These are phyloP conservation scores for Parnassius orleans DNA, from an alignment of 2,888 invertebrate genomes.

Conservation along the genomic window DNA sequence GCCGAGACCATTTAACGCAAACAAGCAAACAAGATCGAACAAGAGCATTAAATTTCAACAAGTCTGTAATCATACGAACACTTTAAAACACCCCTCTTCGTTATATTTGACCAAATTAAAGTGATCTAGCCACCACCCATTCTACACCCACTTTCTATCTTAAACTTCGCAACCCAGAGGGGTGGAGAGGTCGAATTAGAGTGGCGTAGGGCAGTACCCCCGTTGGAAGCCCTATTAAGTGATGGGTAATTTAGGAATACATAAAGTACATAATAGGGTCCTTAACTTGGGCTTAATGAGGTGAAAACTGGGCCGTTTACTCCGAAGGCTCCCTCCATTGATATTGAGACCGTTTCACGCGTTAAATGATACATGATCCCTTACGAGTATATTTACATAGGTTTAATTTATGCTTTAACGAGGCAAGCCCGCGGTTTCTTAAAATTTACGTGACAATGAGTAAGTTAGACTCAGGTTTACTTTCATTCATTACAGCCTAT, in stretches of 20 bases:
- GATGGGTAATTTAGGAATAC: slow-evolving; percentile 80
- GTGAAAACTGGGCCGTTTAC: slow-evolving; percentile 74
- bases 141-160: slow-evolving; percentile 29
- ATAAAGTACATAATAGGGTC: slow-evolving; percentile 80
- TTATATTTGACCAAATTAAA: slow-evolving; percentile 47
- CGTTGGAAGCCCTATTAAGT: slow-evolving; percentile 72
- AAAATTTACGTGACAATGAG: no score
- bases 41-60: slow-evolving; percentile 74
- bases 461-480: neutral
- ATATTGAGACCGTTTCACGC: slow-evolving; percentile 49
- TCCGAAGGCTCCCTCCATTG: slow-evolving; percentile 46
- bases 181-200: slow-evolving; percentile 42
- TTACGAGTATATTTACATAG: slow-evolving; percentile 4
- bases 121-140: slow-evolving; percentile 38
- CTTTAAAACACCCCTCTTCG: slow-evolving; percentile 71
- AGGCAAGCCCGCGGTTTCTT: no score
- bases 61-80: slow-evolving; percentile 73
- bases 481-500: no score
- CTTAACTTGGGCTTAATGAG: slow-evolving; percentile 77
- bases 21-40: slow-evolving; percentile 32
- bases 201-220: slow-evolving; percentile 62
- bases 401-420: no score
- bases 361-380: slow-evolving; percentile 26
- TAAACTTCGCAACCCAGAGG: slow-evolving; percentile 28
- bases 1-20: slow-evolving; percentile 15